Evolutionary conservation across 1,140 invertebrate species (phyloP), one percentile per base, ranked within the genome.

Genomic region (Cephus cinctus): DNA sequence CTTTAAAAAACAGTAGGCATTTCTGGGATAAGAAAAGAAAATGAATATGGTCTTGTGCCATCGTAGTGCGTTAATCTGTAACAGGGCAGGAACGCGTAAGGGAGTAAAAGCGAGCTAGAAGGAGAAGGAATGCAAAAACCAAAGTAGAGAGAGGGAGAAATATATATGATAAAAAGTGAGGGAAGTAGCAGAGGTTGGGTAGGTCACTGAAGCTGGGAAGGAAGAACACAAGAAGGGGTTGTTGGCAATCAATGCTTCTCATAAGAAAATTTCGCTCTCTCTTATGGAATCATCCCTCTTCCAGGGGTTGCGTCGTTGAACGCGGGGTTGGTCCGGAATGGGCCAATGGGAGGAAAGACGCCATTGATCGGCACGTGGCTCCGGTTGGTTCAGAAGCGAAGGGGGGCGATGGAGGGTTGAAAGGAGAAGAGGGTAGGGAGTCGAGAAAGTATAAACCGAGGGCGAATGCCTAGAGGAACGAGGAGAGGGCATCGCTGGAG

Each of bases 321-420:
- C n/a, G n/a, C n/a, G 55, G 52, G 66, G 61, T 67, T 65, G 66
- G 66, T 59, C 64, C 50, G 21, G 22, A 60, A 64, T 72, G 65
- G 59, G 61, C 74, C 74, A 76, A 76, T 64, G 64, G 66, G 62
- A 65, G 60, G 54, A 59, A 63, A 73, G 74, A 73, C 72, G 73
- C 73, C 74, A 76, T 76, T 76, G 74, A 76, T 76, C 74, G 73
- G 71, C 74, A 76, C 73, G 74, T 73, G 74, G 69, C 65, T 57
- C 55, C 52, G 47, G n/a, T 55, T 61, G 27, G 34, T 8, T 3
- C 2, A 27, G 12, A 9, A 44, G 35, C 18, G 19, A 36, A 35
- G 16, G 9, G 8, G 8, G 14, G 35, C 39, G 44, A 41, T 35
- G 25, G 12, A 36, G 35, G 43, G 36, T 43, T 41, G 51, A 36